A percentile compares a stretch with the other conserved stretches of the same genome.
Conservation (phyloP, 2,888 invertebrate genomes). For the Cantharis rufa region DNA sequence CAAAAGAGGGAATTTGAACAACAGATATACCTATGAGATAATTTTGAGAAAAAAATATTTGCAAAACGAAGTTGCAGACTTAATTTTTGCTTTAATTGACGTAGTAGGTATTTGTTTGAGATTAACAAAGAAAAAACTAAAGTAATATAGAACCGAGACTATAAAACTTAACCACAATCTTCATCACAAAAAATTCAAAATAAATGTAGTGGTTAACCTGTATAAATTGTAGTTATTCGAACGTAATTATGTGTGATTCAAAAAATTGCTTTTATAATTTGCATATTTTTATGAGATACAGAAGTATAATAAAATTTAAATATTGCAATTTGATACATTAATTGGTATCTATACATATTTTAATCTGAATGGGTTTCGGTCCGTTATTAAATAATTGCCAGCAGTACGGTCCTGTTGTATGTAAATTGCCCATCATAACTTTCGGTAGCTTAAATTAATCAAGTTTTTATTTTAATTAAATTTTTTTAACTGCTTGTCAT, state of each 20-base stretch:
- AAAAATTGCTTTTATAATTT: background rate
- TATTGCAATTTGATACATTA: background rate
- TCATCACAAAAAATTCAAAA: background rate
- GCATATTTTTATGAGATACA: background rate
- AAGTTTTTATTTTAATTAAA: background rate
- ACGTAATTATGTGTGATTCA: background rate
- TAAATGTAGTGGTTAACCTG: background rate
- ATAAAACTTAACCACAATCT: background rate
- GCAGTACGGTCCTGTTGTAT: background rate
- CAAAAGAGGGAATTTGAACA: conserved; percentile 28
- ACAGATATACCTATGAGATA: background rate
- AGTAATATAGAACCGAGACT: background rate
- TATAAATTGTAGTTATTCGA: background rate
- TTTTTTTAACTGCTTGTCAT: background rate
- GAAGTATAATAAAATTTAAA: background rate
- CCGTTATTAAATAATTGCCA: background rate
- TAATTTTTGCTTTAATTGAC: background rate
- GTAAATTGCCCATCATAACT: background rate
- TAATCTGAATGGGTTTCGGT: background rate
- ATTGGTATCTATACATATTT: background rate
- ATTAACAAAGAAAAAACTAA: background rate
- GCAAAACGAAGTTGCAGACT: background rate
- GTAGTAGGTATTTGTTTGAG: background rate
- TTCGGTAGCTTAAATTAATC: background rate
- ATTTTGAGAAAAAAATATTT: conserved; percentile 12